Conservation (phyloP, 2,888 invertebrate species). For the Chelonus formosanus region DNA sequence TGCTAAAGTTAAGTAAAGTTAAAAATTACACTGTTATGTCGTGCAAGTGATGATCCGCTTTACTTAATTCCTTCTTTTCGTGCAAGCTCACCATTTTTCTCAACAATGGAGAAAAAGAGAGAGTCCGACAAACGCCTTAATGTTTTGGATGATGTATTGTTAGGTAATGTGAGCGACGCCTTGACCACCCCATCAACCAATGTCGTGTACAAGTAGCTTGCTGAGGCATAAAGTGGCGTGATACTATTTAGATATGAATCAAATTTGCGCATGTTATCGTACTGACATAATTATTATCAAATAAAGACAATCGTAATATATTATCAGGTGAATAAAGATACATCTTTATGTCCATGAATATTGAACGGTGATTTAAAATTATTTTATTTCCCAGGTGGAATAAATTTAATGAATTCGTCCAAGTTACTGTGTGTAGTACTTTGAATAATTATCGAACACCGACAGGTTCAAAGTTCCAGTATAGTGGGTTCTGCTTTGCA, state of each 20-base stretch:
- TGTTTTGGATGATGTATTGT: conserved; percentile 40
- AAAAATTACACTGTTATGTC: conserved; percentile 44
- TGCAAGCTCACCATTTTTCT: conserved; percentile 52
- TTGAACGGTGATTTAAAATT: too few species aligned
- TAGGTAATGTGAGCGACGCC: conserved; percentile 36
- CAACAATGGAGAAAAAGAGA: conserved; percentile 26
- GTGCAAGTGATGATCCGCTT: conserved; percentile 44
- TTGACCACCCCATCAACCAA: too few species aligned
- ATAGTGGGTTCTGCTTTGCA: conserved; percentile 5
- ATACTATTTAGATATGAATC: conserved; percentile 44
- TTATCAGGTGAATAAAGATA: not conserved
- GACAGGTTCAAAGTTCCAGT: not conserved
- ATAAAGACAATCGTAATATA: not conserved
- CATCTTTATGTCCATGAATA: not conserved
- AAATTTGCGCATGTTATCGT: conserved; percentile 39
- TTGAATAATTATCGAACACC: not conserved
- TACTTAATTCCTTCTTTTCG: conserved; percentile 50
- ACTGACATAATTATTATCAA: conserved; percentile 42
- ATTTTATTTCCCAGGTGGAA: too few species aligned
- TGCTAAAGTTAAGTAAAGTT: conserved; percentile 38
- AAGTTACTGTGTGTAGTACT: not conserved
- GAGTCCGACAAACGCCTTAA: conserved; percentile 27
- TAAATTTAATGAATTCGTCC: not conserved
- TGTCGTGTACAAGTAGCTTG: conserved; percentile 8
- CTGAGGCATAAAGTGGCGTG: conserved; percentile 41